Conservation (phyloP, 2,113 vertebrate genomes). For the Chauna torquata region DNA sequence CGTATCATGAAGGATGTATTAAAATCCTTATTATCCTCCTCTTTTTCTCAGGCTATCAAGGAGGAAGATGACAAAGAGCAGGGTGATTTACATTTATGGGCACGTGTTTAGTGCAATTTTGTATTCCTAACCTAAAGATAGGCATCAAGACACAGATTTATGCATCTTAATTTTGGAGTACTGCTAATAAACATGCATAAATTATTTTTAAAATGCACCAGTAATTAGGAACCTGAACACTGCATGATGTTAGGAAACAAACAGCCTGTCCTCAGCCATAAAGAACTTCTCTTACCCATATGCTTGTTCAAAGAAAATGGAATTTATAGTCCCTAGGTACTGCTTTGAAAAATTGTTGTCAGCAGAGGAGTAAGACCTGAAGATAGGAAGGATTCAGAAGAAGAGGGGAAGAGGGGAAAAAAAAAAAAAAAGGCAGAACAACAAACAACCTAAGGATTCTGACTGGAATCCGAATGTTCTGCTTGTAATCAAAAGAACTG, state of each 20-base stretch:
- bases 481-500: neutral
- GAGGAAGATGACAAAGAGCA: neutral
- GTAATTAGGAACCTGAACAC: neutral
- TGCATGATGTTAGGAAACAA: neutral
- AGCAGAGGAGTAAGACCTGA: neutral
- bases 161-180: neutral
- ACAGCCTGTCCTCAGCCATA: neutral
- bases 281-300: neutral
- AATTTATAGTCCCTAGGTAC: neutral
- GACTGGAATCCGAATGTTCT: neutral
- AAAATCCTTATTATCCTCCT: neutral
- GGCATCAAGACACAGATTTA: neutral
- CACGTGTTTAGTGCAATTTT: neutral
- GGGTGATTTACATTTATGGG: fast-evolving
- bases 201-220: neutral
- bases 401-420: too few relatives aligned
- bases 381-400: neutral
- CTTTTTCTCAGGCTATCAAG: neutral
- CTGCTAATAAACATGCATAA: neutral
- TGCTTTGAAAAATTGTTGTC: neutral
- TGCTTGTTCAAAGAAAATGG: neutral
- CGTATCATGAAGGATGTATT: neutral
- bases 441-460: neutral
- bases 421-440: neutral
- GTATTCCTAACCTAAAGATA: neutral